Conservation (phyloP, 2,797 vertebrate species). For the Novumbra hubbsi region DNA sequence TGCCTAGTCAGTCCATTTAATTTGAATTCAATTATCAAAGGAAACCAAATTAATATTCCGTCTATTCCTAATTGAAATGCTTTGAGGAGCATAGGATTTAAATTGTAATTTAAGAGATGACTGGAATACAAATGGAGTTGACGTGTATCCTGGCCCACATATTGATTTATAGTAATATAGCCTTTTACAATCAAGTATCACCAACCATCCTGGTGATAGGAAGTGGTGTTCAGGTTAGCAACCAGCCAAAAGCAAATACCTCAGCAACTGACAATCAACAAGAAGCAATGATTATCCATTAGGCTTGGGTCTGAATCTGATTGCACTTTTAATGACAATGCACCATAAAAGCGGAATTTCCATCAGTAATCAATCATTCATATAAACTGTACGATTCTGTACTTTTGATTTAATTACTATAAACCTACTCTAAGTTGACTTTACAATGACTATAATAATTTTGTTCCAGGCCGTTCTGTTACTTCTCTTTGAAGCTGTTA, state of each 20-base stretch:
- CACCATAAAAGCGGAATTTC: conserved; percentile 22
- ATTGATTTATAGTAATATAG: neutral
- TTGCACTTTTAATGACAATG: neutral
- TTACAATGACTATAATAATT: conserved; percentile 15
- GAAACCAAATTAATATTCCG: neutral
- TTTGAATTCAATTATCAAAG: neutral
- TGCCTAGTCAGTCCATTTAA: neutral
- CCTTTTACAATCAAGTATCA: no score
- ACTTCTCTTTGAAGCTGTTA: conserved; percentile 44
- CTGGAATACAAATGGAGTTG: neutral
- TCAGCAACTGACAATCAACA: conserved; percentile 54
- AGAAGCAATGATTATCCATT: conserved; percentile 10
- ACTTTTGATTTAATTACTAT: conserved; percentile 40
- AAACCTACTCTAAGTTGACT: no score
- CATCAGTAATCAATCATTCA: conserved; percentile 59
- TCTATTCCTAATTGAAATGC: neutral
- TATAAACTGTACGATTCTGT: conserved; percentile 50
- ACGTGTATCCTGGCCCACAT: neutral
- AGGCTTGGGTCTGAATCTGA: neutral
- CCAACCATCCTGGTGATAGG: conserved; percentile 48
- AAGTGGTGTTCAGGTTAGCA: conserved; percentile 37
- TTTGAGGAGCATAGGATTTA: neutral
- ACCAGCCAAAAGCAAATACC: conserved; percentile 32
- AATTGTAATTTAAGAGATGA: neutral
- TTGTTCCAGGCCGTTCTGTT: conserved; percentile 52